Evolutionary conservation across 92 coral and sea anemone genomes (phyloP).

Genomic region (Phenganax marumi): DNA sequence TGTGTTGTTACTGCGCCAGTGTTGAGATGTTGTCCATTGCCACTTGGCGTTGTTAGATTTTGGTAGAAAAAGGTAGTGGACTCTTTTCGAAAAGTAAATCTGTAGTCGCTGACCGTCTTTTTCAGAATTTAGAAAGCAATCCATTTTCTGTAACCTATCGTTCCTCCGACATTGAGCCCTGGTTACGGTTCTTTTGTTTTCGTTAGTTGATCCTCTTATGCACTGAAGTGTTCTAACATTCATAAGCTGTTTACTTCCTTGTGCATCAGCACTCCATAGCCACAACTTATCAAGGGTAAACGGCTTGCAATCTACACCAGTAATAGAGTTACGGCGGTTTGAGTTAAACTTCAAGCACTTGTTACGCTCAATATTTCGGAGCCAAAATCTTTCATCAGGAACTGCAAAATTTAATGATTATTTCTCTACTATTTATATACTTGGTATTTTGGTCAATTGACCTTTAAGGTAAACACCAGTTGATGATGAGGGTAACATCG

Average conservation of each 20-base stretch:
- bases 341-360: neutral
- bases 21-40: neutral
- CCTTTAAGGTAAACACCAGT: neutral
- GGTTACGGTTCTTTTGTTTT: neutral
- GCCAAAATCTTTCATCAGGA: conserved; percentile 6
- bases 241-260: neutral
- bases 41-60: too few species aligned
- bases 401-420: neutral
- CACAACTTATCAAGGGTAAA: neutral
- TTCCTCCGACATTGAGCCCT: neutral
- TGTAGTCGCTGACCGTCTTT: too few species aligned
- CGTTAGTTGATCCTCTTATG: neutral
- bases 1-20: neutral
- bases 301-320: neutral
- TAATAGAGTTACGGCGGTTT: neutral
- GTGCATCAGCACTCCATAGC: neutral
- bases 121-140: neutral
- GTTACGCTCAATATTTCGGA: neutral
- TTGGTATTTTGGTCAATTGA: neutral
- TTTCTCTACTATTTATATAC: neutral
- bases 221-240: conserved; percentile 19
- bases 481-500: too few species aligned
- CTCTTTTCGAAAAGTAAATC: too few species aligned
- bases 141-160: neutral
- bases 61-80: too few species aligned